Percentiles rank a stretch among this genome's conserved stretches.
These are phyloP conservation scores for Fukomys damarensis DNA, from an alignment of 2,113 vertebrate species.

Conservation along the genomic window DNA sequence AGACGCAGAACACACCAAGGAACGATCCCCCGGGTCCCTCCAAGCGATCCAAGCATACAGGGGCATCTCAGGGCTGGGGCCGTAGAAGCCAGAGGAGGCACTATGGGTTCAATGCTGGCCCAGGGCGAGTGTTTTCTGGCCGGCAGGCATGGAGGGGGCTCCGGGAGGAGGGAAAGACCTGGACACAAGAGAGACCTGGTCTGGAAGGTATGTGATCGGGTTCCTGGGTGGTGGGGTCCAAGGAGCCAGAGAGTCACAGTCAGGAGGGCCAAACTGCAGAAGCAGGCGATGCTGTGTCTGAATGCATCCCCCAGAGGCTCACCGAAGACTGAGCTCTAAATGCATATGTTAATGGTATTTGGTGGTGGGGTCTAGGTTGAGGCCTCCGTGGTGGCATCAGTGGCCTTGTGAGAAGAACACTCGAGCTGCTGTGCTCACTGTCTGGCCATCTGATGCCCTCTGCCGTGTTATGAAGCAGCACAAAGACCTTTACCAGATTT, in stretches of 20 bases:
- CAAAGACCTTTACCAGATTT: not conserved
- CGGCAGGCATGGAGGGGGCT: not conserved
- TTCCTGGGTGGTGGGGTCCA: not conserved
- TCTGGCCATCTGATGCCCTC: not conserved
- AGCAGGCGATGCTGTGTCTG: not conserved
- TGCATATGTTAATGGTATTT: not conserved
- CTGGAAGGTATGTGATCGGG: too few relatives aligned
- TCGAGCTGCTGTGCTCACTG: too few relatives aligned
- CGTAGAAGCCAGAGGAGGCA: not conserved
- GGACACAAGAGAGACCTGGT: not conserved
- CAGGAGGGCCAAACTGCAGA: not conserved
- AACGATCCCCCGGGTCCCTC: fast-evolving
- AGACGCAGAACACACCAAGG: not conserved
- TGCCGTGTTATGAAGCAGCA: too few relatives aligned
- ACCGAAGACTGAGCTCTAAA: not conserved
- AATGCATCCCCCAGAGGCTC: too few relatives aligned
- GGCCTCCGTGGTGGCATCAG: not conserved
- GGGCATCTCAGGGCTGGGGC: not conserved
- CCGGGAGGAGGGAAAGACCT: not conserved
- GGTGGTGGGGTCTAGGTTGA: not conserved
- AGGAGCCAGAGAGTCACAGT: not conserved
- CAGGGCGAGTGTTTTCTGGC: not conserved
- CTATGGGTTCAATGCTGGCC: not conserved
- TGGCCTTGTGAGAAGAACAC: not conserved
- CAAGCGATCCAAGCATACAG: not conserved